Base-by-base conservation (phyloP, 64 coral and sea anemone species). In the Montipora foliosa region DNA sequence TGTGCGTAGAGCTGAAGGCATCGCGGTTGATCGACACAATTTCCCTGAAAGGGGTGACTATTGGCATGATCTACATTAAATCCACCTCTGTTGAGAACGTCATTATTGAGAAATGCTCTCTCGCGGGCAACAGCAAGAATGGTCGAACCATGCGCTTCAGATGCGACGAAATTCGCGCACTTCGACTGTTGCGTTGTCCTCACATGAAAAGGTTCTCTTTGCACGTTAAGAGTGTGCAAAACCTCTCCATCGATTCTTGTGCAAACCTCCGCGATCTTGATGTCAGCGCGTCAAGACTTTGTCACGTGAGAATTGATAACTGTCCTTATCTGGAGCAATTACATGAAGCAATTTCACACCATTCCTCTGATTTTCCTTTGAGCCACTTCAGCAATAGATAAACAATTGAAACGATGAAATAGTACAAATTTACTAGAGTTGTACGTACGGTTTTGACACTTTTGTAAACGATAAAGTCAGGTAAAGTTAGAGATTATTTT, bases 241-340 rank as follows among this genome's bases (percentile, higher is more conserved):
- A 66, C 37, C 90, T 92, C 5, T 61, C 90, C 15, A 46, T 84
- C 45, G 90, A 92, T 21, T 92, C 90, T 5, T 92, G 90, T 25
- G 59, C 66, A 20, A 92, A 74, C 10, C 22, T 92, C 19, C 58
- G 69, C 8, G 25, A 92, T 24, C 71, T 92, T 19, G 69, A 92
- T 47, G 71, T 88, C 6, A 92, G 80, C 10, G 80, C 68, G 6
- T 74, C 79, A 16, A 92, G 44, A 47, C 79, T 92, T 6, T 6
- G 61, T 53, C 29, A 6, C 16, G 44, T 92, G 16, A 80, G 79
- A 73, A 82, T 83, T 60, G 14, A 48, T 0, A 83, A 91, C 25
- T 91, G 89, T 19, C 89, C 89, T 68, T 68, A 84, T 17, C 69
- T 84, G 17, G 61, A 84, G 82, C 61, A 64, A 16, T 2, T 84